Conservation (phyloP, 2,888 invertebrate genomes). For the Conistra vaccinii region DNA sequence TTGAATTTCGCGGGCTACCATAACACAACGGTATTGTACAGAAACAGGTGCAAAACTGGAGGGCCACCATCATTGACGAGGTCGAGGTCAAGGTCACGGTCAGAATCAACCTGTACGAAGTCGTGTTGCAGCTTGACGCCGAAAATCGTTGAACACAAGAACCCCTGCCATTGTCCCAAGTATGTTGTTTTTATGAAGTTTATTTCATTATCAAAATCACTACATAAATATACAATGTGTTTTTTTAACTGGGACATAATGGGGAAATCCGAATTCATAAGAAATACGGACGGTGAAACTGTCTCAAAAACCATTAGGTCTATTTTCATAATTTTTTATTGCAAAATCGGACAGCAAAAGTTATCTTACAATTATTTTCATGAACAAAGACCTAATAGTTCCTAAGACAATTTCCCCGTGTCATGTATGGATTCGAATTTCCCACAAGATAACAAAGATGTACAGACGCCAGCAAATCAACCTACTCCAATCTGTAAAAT, state of each 20-base stretch:
- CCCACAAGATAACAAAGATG: no score
- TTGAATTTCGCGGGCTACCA: no score
- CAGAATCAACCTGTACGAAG: constrained; percentile 73
- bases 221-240: not conserved
- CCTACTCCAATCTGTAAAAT: no score
- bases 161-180: constrained; percentile 40
- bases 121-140: constrained; percentile 76
- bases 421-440: no score
- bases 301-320: no score
- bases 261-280: not conserved
- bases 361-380: not conserved
- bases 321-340: no score
- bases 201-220: not conserved
- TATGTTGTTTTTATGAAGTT: constrained; percentile 32
- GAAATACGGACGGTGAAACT: not conserved
- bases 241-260: not conserved
- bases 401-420: no score
- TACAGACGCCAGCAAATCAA: no score
- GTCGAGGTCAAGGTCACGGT: constrained; percentile 74
- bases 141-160: constrained; percentile 7
- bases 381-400: no score
- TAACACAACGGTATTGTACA: no score
- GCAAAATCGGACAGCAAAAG: not conserved
- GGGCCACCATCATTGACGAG: constrained; percentile 53
- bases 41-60: constrained; percentile 74